Conservation (phyloP, 2,797 vertebrate genomes). For the Harpagifer antarcticus region DNA sequence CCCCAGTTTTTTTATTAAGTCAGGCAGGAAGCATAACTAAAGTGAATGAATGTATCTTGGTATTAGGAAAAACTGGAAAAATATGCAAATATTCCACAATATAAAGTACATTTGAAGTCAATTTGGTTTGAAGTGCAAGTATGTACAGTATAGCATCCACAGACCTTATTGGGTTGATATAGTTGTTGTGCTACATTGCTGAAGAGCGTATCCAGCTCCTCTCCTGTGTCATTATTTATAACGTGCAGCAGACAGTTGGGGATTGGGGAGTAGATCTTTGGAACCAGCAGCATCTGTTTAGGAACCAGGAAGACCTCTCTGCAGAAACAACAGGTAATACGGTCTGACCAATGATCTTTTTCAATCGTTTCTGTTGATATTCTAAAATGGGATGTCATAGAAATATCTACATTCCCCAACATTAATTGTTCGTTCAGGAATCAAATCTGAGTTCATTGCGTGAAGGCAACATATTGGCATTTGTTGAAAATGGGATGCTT, state of each 20-base stretch:
- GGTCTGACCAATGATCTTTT: not conserved
- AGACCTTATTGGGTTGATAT: constrained; percentile 92
- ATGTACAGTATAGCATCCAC: constrained; percentile 4
- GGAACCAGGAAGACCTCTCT: constrained; percentile 91
- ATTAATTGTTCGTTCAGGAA: not conserved
- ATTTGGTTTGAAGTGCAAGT: not conserved
- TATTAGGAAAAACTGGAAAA: not conserved
- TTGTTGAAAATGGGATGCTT: not conserved
- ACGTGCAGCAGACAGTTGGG: constrained; percentile 87
- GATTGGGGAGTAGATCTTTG: constrained; percentile 86
- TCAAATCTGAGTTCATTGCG: not conserved
- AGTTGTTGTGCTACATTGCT: constrained; percentile 82
- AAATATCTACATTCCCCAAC: not conserved
- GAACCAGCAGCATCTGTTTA: constrained; percentile 87
- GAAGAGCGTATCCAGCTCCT: constrained; percentile 87
- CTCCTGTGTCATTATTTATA: constrained; percentile 92
- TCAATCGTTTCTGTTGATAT: not conserved
- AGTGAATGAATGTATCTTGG: not conserved
- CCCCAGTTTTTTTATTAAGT: constrained; percentile 1
- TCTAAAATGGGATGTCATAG: not conserved
- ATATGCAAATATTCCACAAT: not conserved
- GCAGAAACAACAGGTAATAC: constrained; percentile 12
- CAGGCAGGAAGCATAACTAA: not conserved
- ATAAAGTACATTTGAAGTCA: not conserved
- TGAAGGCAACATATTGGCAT: not conserved